Conservation (phyloP, 2,888 invertebrate genomes). For the Sinohyriopsis cumingii region DNA sequence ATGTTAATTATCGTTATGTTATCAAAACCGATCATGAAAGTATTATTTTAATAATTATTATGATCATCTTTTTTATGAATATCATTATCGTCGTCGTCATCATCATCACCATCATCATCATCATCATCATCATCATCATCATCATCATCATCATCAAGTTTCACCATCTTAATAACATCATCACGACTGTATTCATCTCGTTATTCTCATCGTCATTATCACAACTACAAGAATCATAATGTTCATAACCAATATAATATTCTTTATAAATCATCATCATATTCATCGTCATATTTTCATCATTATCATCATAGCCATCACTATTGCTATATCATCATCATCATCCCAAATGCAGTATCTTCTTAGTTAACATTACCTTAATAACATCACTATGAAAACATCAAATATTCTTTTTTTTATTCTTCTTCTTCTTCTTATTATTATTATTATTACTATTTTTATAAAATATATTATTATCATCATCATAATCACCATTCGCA, state of each 20-base stretch:
- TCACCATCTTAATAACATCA: neutral
- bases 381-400: too few species aligned
- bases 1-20: neutral
- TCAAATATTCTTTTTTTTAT: neutral
- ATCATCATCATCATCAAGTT: neutral
- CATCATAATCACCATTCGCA: neutral
- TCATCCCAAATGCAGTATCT: neutral
- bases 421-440: neutral
- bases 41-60: neutral
- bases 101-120: conserved; percentile 8
- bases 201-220: neutral
- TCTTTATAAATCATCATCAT: neutral
- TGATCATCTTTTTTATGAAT: neutral
- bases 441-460: neutral
- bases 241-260: neutral
- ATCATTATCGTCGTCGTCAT: conserved; percentile 4
- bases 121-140: conserved; percentile 6
- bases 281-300: neutral
- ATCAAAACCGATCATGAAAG: neutral
- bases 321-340: neutral
- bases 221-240: neutral
- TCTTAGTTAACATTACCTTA: neutral
- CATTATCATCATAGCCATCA: neutral
- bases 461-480: neutral
- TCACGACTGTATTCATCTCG: conserved; percentile 1